Conservation (phyloP, 64 coral and sea anemone genomes). For the Cladopsammia gracilis region DNA sequence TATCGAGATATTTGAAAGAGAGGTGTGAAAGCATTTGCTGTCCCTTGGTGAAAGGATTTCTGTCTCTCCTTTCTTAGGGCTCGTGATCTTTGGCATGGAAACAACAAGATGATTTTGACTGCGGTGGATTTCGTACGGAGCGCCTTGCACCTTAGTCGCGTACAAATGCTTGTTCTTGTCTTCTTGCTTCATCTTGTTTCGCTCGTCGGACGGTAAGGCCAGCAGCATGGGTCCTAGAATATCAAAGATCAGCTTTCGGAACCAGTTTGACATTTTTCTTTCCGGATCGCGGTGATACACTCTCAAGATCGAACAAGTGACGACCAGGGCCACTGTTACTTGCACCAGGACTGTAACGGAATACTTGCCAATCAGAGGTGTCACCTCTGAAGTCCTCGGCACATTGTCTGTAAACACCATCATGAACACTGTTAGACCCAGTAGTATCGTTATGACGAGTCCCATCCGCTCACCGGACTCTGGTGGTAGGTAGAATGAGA, state of each 20-base stretch:
- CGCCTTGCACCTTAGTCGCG: conserved; percentile 41
- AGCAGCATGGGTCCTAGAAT: conserved; percentile 75
- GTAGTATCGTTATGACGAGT: conserved; percentile 85
- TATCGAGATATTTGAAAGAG: conserved; percentile 53
- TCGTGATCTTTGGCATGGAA: conserved; percentile 37
- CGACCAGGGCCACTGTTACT: conserved; percentile 68
- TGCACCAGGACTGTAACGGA: conserved; percentile 84
- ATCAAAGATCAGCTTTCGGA: conserved; percentile 74
- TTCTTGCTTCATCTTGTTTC: not conserved
- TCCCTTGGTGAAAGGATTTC: not conserved
- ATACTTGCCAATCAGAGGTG: conserved; percentile 90
- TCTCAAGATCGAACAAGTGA: conserved; percentile 80
- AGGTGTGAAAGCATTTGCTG: conserved; percentile 49
- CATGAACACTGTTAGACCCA: conserved; percentile 94
- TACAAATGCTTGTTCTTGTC: conserved; percentile 9
- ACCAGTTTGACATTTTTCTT: conserved; percentile 64
- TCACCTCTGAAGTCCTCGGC: conserved; percentile 89
- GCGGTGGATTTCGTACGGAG: conserved; percentile 48
- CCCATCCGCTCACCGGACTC: conserved; percentile 95
- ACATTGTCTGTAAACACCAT: conserved; percentile 88
- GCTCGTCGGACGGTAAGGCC: conserved; percentile 59
- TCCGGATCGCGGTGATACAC: conserved; percentile 77
- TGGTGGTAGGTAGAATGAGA: conserved; percentile 87
- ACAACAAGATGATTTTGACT: conserved; percentile 40
- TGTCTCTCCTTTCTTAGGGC: conserved; percentile 1